Evolutionary conservation across 2,797 vertebrate species (phyloP).

Genomic region (Sebastiscus tertius): DNA sequence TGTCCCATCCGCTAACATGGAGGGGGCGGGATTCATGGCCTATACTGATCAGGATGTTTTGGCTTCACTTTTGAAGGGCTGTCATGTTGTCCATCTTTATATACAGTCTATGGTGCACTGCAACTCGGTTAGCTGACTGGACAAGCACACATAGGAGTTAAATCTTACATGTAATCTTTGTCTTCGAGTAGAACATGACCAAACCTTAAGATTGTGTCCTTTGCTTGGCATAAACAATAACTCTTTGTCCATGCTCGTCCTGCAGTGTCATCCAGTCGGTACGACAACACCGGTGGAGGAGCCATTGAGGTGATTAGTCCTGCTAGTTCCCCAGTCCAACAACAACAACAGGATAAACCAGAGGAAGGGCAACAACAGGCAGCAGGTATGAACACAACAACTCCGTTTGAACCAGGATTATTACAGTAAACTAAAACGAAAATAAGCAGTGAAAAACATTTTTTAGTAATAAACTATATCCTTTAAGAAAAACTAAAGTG

Average conservation of each 20-base stretch:
- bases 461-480: too few species aligned
- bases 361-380: conserved; percentile 89
- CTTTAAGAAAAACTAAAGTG: too few species aligned
- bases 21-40: too few species aligned
- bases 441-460: too few species aligned
- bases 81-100: too few species aligned
- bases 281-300: conserved; percentile 87
- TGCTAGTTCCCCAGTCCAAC: conserved; percentile 90
- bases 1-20: too few species aligned
- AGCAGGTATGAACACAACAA: conserved; percentile 80
- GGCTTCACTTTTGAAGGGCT: too few species aligned
- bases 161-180: not conserved
- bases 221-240: not conserved
- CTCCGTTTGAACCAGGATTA: not conserved
- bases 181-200: not conserved
- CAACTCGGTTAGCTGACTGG: not conserved
- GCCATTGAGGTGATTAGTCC: conserved; percentile 98
- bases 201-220: not conserved
- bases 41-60: too few species aligned
- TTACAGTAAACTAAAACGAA: too few species aligned
- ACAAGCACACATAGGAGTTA: not conserved
- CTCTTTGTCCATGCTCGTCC: not conserved
- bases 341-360: conserved; percentile 89
- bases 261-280: conserved; percentile 92
- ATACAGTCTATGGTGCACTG: not conserved